Conservation (phyloP, 2,113 vertebrate species). For the Chrysochloris asiatica region DNA sequence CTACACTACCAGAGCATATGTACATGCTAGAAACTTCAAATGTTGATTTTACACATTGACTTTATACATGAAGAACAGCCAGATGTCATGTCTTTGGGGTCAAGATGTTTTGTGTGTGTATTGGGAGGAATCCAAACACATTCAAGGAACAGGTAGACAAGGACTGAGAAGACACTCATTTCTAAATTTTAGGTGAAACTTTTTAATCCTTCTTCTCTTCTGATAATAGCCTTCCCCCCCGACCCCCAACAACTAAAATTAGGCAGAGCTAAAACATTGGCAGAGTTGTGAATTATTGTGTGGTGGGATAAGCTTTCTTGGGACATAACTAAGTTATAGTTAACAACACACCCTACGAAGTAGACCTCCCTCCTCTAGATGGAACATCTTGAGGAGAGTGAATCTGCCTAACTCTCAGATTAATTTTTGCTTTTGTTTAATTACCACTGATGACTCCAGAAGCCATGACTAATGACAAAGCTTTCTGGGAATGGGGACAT, state of each 20-base stretch:
- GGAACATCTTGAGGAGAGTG: not conserved
- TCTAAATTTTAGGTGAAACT: not conserved
- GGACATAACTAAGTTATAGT: constrained; percentile 8
- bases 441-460: constrained; percentile 12
- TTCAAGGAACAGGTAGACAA: not conserved
- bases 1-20: too few species aligned
- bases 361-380: not conserved
- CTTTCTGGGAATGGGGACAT: not conserved
- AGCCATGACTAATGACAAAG: not conserved
- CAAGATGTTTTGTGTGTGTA: not conserved
- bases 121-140: not conserved
- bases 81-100: not conserved
- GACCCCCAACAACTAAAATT: not conserved
- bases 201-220: not conserved
- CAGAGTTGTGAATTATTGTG: not conserved
- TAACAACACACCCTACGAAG: not conserved
- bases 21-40: not conserved
- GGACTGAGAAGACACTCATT: not conserved
- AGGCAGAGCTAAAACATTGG: not conserved
- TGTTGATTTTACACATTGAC: not conserved
- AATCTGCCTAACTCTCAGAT: not conserved
- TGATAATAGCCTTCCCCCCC: not conserved
- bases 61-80: not conserved
- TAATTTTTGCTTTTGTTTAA: not conserved
- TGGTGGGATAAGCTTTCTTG: not conserved